Percentiles rank a stretch among this genome's conserved stretches.
Evolutionary conservation across 2,888 invertebrate genomes (phyloP).

Genomic region (Dynastes maya): DNA sequence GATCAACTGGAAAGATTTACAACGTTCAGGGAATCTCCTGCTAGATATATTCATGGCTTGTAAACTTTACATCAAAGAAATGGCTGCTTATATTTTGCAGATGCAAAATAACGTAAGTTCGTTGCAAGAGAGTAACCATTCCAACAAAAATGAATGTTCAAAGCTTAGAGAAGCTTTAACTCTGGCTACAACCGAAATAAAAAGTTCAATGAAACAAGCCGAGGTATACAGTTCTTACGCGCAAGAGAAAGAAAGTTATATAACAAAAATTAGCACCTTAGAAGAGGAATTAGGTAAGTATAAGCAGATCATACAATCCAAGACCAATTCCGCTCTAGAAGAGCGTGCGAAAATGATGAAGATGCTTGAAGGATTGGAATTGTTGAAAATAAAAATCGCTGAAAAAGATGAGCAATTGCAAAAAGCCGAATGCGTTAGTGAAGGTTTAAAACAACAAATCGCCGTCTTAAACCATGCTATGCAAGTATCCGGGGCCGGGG

Average conservation of each 20-base stretch:
- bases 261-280: constrained; percentile 29
- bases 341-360: constrained; percentile 24
- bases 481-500: constrained; percentile 63
- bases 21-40: constrained; percentile 33
- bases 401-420: constrained; percentile 36
- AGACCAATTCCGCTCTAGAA: constrained; percentile 10
- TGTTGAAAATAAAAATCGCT: constrained; percentile 29
- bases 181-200: constrained; percentile 26
- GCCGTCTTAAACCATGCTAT: constrained; percentile 62
- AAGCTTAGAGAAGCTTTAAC: constrained; percentile 37
- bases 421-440: constrained; percentile 30
- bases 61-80: constrained; percentile 38
- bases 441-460: constrained; percentile 60
- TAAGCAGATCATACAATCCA: constrained; percentile 15
- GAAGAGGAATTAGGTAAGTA: constrained; percentile 29
- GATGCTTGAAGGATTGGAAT: constrained; percentile 43
- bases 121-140: constrained; percentile 1
- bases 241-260: constrained; percentile 31
- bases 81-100: constrained; percentile 1
- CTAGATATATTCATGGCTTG: constrained; percentile 30
- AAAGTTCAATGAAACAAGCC: constrained; percentile 23
- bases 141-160: constrained; percentile 20
- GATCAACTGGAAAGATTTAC: constrained; percentile 60
- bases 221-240: constrained; percentile 15
- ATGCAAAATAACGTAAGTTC: not conserved